Conservation (phyloP, 2,797 vertebrate genomes). For the Psittacula echo region DNA sequence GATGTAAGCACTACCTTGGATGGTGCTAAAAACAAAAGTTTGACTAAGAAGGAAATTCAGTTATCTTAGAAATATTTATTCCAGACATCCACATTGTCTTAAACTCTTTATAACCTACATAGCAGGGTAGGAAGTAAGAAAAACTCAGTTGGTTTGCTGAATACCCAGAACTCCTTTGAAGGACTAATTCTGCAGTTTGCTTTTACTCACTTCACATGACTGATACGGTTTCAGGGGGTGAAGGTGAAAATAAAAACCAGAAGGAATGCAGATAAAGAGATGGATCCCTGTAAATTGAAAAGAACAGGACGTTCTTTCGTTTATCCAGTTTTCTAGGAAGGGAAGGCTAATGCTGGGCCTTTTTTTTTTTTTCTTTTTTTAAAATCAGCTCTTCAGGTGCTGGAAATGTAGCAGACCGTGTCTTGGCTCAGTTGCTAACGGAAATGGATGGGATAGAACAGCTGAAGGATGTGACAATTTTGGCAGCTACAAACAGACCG, state of each 20-base stretch:
- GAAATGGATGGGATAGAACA: constrained; percentile 98
- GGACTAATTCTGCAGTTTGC: not conserved
- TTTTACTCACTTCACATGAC: not conserved
- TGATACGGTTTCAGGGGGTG: not conserved
- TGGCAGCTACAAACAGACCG: constrained; percentile 96
- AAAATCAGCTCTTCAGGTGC: constrained; percentile 84
- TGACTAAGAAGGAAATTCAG: not conserved
- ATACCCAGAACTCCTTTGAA: not conserved
- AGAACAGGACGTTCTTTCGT: not conserved
- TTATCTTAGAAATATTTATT: not conserved
- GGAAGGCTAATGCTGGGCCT: not conserved
- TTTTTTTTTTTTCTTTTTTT: not conserved
- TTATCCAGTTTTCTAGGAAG: not conserved
- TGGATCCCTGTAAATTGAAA: not conserved
- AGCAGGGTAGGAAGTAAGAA: not conserved
- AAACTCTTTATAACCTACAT: not conserved
- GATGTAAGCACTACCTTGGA: not conserved
- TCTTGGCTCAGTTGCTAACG: constrained; percentile 94
- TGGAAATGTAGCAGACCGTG: constrained; percentile 89
- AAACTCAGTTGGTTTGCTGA: not conserved
- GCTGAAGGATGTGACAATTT: constrained; percentile 90
- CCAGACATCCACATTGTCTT: not conserved
- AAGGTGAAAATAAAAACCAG: not conserved
- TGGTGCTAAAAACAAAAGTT: not conserved
- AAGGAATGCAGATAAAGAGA: not conserved